Evolutionary conservation across 2,888 invertebrate genomes (phyloP).

Genomic region (Calameuta filiformis): DNA sequence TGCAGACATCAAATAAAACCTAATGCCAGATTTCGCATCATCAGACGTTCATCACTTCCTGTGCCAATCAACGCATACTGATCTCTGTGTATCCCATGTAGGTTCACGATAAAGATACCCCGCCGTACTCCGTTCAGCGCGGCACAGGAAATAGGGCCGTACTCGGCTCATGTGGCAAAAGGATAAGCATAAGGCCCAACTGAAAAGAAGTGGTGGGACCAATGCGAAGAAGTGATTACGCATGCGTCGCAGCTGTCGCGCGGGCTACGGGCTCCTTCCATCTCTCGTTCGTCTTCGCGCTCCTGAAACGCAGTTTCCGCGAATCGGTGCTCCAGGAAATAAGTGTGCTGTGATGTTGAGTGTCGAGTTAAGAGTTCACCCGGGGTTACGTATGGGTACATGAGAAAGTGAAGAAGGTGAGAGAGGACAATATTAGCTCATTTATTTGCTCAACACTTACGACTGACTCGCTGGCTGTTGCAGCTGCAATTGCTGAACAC

Average conservation of each 20-base stretch:
- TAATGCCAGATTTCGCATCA: neutral
- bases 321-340: slow-evolving; percentile 58
- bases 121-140: neutral
- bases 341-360: slow-evolving; percentile 39
- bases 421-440: neutral
- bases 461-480: neutral
- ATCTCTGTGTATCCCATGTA: neutral
- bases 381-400: slow-evolving; percentile 12
- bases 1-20: neutral
- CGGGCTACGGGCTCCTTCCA: slow-evolving; percentile 27
- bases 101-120: neutral
- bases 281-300: slow-evolving; percentile 33
- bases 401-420: slow-evolving; percentile 36
- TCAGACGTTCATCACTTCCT: neutral
- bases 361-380: slow-evolving; percentile 11
- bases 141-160: neutral
- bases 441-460: neutral
- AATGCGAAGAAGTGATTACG: slow-evolving; percentile 1
- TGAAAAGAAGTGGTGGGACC: neutral
- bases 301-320: slow-evolving; percentile 64
- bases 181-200: neutral
- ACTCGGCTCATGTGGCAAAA: neutral
- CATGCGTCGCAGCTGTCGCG: slow-evolving; percentile 15
- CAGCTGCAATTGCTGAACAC: neutral
- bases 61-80: neutral